Evolutionary conservation across 2,113 vertebrate genomes (phyloP).

Genomic region (Petrocephalus zakoni): DNA sequence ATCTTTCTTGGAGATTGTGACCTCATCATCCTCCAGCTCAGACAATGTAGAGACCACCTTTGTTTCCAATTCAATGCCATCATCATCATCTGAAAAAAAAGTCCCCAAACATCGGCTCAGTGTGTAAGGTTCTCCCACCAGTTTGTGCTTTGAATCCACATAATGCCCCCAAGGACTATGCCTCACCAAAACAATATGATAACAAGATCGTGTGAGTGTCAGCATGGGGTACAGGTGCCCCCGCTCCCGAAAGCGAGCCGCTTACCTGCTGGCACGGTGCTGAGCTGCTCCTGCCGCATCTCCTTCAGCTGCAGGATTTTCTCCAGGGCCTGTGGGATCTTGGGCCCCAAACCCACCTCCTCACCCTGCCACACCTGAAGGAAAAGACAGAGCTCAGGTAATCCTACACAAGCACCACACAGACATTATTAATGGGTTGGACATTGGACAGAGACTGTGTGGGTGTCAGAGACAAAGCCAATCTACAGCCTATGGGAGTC

Average conservation of each 20-base stretch:
- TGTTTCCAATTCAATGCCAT: constrained; percentile 59
- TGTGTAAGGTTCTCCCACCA: not conserved
- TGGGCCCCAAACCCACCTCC: constrained; percentile 72
- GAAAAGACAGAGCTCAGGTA: not conserved
- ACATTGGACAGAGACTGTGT: not conserved
- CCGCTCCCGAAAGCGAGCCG: not conserved
- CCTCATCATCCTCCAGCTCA: constrained; percentile 72
- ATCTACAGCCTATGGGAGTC: no score
- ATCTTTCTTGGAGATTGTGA: constrained; percentile 53
- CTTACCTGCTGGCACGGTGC: constrained; percentile 56
- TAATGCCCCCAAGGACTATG: not conserved
- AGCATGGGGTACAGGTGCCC: not conserved
- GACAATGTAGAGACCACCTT: constrained; percentile 58
- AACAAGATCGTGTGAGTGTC: not conserved
- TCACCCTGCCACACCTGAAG: constrained; percentile 64
- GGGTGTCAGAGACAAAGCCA: no score
- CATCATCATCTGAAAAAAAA: constrained; percentile 58
- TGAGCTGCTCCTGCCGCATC: constrained; percentile 83
- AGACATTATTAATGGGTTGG: not conserved
- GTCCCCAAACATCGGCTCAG: not conserved
- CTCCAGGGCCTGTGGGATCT: constrained; percentile 86
- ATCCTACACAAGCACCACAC: not conserved
- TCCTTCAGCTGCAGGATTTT: constrained; percentile 92
- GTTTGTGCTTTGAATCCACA: not conserved
- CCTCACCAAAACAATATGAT: not conserved